phyloP scores from a whole-genome alignment of 2,888 invertebrate species.

The Petrolisthes cinctipes region DNA sequence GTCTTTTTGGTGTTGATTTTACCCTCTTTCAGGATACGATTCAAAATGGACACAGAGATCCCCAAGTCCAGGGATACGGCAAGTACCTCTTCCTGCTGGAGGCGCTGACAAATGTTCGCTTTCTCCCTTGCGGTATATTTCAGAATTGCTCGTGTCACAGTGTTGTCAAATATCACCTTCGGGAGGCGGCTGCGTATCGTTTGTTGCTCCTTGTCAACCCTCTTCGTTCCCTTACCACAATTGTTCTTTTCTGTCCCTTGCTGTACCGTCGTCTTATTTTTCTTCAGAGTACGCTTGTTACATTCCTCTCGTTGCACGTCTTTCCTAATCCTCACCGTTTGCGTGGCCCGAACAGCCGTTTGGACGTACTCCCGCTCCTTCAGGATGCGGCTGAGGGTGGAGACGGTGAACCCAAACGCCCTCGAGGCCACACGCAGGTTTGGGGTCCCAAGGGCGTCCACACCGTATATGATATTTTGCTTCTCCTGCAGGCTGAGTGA shows the following conservation, averaged over 20 bases:
- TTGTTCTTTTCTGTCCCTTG: too few species aligned
- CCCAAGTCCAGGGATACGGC: neutral
- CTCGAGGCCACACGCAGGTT: neutral
- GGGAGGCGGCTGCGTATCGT: too few species aligned
- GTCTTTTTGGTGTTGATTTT: too few species aligned
- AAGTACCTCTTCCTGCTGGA: neutral
- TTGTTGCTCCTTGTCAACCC: too few species aligned
- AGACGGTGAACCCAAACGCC: neutral
- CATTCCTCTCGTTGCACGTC: too few species aligned
- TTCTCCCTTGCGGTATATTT: neutral
- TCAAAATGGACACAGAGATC: neutral
- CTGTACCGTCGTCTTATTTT: too few species aligned
- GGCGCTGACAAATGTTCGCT: neutral
- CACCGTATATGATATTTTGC: neutral
- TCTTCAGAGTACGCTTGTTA: too few species aligned
- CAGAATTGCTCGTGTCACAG: too few species aligned
- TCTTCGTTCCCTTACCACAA: too few species aligned
- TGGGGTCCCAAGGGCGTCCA: neutral
- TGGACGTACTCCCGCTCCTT: slow-evolving; percentile 11
- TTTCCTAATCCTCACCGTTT: neutral
- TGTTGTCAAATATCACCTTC: too few species aligned
- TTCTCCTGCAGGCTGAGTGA: slow-evolving; percentile 11
- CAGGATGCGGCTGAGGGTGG: slow-evolving; percentile 11
- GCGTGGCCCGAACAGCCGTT: neutral
- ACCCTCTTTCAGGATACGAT: neutral